Percentiles rank a stretch among this genome's conserved stretches.
These are phyloP conservation scores for Oxyura jamaicensis DNA, from an alignment of 2,113 vertebrate genomes.

Conservation along the genomic window DNA sequence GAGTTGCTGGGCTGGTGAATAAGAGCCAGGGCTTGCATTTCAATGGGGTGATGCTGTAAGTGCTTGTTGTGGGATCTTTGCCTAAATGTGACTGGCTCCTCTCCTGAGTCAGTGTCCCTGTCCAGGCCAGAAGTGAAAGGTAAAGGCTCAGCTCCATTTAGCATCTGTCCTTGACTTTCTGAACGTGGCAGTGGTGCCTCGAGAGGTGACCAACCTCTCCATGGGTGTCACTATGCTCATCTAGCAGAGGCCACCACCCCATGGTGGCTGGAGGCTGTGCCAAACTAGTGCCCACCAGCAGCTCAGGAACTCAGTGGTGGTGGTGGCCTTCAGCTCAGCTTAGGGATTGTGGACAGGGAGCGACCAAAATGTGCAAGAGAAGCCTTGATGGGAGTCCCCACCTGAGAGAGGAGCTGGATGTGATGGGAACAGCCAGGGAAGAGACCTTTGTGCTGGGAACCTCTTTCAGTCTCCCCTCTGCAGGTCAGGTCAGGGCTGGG, in stretches of 20 bases:
- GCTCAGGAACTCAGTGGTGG: background rate
- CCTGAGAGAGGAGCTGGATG: fast-evolving
- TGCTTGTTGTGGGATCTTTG: background rate
- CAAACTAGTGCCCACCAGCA: background rate
- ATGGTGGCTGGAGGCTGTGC: background rate
- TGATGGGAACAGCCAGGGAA: background rate
- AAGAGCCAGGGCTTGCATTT: background rate
- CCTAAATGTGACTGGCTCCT: background rate
- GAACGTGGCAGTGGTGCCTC: background rate
- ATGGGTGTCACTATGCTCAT: fast-evolving
- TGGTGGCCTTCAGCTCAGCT: background rate
- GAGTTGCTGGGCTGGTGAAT: background rate
- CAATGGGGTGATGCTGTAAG: background rate
- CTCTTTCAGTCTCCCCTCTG: background rate
- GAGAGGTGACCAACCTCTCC: background rate
- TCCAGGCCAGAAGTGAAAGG: fast-evolving
- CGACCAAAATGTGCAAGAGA: background rate
- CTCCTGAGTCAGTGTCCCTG: fast-evolving
- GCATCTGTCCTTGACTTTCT: background rate
- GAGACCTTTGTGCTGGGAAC: background rate
- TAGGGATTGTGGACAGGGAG: fast-evolving
- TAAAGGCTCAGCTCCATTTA: background rate
- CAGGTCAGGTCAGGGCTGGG: background rate
- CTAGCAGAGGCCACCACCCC: background rate
- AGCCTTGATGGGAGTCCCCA: background rate